Conservation (phyloP, 2,113 vertebrate genomes). For the Micronycteris hirsuta region DNA sequence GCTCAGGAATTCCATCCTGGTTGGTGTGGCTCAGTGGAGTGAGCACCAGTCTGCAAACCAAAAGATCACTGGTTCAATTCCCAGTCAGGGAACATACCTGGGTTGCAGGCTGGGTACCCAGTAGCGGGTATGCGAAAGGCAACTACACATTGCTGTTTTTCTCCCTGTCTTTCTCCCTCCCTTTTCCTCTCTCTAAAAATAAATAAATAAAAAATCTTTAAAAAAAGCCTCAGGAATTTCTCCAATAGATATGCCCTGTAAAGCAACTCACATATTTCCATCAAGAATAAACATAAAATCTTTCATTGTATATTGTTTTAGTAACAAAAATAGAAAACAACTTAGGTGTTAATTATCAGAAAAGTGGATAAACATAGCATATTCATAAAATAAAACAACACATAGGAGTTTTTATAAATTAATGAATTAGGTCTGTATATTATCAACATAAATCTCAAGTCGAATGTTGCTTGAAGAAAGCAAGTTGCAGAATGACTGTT, state of each 20-base stretch:
- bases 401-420: not conserved
- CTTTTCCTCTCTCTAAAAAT: too few relatives aligned
- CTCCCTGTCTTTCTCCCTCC: too few relatives aligned
- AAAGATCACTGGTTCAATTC: too few relatives aligned
- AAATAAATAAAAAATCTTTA: too few relatives aligned
- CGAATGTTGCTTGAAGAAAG: not conserved
- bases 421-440: not conserved
- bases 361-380: not conserved
- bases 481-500: not conserved
- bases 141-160: too few relatives aligned
- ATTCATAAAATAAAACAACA: not conserved
- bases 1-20: not conserved
- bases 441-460: not conserved
- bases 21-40: too few relatives aligned
- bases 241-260: not conserved
- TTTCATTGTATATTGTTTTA: not conserved
- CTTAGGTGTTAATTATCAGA: not conserved
- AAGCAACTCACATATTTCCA: not conserved
- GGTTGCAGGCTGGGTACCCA: too few relatives aligned
- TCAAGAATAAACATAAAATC: not conserved
- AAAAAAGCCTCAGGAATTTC: not conserved
- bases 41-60: too few relatives aligned
- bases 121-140: too few relatives aligned
- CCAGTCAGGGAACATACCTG: too few relatives aligned
- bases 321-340: not conserved